Base-by-base conservation (phyloP, 2,797 vertebrate genomes). In the Sarcophilus harrisii region DNA sequence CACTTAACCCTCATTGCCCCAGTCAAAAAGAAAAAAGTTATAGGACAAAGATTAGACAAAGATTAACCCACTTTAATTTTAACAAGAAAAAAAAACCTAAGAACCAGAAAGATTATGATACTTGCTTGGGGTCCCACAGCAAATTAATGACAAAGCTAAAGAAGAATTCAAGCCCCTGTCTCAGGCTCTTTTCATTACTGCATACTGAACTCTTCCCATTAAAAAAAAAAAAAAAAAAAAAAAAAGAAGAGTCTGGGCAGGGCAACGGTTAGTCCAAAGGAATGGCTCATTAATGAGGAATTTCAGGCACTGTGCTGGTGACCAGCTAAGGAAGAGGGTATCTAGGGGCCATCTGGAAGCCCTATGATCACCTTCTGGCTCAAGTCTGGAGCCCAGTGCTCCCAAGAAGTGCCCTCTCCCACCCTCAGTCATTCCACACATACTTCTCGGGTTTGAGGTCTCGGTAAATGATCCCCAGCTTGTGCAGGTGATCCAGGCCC, bases 401-500 rank as follows among this genome's bases (percentile, higher is more conserved):
- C n/a, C 29, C 1, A 73, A 30, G 9, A 24, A 2, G 18, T 1
- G 9, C 21, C 38, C 38, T n/a, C n/a, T 38, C 38, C 73, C 18
- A 10, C 24, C 73, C 38, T 45, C 38, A 21, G 66, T 13, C 73
- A 87, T 49, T 21, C 2, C 73, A 49, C 18, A 95, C 99, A 32
- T 98, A 99, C 99, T 99, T 99, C 97, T 99, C 99, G 28, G n/a
- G 99, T 98, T 99, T 99, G 90, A 99, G 99, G 98, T 99, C 99
- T 97, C 99, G 99, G 98, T 99, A 99, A 91, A 99, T 99, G 98
- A 99, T 99, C 92, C 99, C 99, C 96, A 99, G 98, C 96, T 99
- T 99, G 91, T 99, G 99, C 96, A 99, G 98, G 97, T 99, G 99
- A 98, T 99, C 99, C 9, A 99, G 99, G 30, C 99, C 99, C 96